Evolutionary conservation across 1,140 invertebrate species (phyloP).

Genomic region (Cyphomyrmex costatus): DNA sequence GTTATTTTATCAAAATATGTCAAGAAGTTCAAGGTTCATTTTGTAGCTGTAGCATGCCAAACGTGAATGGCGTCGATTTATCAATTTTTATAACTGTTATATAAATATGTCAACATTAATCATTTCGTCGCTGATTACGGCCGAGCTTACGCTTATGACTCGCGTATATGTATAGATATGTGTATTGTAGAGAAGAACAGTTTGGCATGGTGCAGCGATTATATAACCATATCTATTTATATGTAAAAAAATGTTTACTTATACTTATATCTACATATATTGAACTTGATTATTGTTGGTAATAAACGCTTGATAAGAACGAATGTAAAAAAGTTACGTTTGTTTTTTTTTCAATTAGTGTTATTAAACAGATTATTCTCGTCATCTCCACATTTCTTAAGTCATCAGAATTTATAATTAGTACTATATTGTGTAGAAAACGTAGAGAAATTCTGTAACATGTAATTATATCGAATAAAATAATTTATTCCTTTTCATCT

Average conservation of each 20-base stretch:
- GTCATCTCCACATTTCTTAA: not conserved
- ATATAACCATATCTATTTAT: not conserved
- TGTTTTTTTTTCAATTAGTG: not conserved
- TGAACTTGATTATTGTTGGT: slow-evolving; percentile 39
- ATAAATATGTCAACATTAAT: slow-evolving; percentile 33
- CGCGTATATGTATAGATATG: not conserved
- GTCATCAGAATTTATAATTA: slow-evolving; percentile 10
- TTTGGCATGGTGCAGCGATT: slow-evolving; percentile 34
- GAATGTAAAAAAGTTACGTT: not conserved
- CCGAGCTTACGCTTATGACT: not conserved
- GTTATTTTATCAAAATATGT: slow-evolving; percentile 29
- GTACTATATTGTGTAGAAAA: not conserved
- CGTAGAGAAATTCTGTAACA: not conserved
- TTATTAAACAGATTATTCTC: not conserved
- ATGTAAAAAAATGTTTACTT: slow-evolving; percentile 53
- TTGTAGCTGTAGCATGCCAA: not conserved
- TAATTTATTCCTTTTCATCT: not conserved
- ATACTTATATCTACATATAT: slow-evolving; percentile 12
- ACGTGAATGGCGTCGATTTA: slow-evolving; percentile 16
- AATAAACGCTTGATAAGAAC: not conserved
- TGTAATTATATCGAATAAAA: not conserved
- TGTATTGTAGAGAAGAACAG: not conserved
- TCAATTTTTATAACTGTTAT: slow-evolving; percentile 34
- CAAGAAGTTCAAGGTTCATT: slow-evolving; percentile 34
- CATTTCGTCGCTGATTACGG: slow-evolving; percentile 32